Conservation (phyloP, 2,888 invertebrate species). For the Chrysina gloriosa region DNA sequence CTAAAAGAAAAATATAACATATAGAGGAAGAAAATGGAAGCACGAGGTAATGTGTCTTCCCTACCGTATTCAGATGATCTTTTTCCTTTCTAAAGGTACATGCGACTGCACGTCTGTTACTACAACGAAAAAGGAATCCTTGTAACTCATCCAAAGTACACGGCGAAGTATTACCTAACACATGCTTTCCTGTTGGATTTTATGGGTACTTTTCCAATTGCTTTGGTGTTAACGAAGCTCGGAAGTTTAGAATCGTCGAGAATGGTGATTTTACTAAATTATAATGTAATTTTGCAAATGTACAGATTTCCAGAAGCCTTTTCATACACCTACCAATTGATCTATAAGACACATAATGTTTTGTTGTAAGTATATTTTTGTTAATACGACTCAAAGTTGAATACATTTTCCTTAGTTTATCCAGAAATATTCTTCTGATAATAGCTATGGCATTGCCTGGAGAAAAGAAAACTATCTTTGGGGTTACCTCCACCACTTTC, state of each 20-base stretch:
- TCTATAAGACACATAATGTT: constrained; percentile 41
- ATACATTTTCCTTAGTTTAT: background rate
- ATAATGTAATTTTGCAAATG: constrained; percentile 48
- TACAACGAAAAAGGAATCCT: constrained; percentile 37
- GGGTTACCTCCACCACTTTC: too few species aligned
- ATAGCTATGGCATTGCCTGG: too few species aligned
- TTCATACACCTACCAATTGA: constrained; percentile 41
- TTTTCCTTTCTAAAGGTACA: constrained; percentile 23
- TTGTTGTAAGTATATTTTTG: constrained; percentile 43
- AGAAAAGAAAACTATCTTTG: too few species aligned
- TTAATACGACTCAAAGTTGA: too few species aligned
- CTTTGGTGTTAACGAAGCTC: background rate
- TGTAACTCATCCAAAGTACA: constrained; percentile 38
- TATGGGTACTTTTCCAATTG: constrained; percentile 20
- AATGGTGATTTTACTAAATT: constrained; percentile 14
- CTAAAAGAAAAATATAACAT: too few species aligned
- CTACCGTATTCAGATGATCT: background rate
- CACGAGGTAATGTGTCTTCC: too few species aligned
- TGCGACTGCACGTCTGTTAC: constrained; percentile 40
- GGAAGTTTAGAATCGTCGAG: background rate
- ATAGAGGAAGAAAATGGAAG: too few species aligned
- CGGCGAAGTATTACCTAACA: constrained; percentile 34
- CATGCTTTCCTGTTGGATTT: constrained; percentile 35
- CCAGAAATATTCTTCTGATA: too few species aligned
- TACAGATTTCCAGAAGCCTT: constrained; percentile 50